Evolutionary conservation across 2,797 vertebrate species (phyloP).

Genomic region (Peromyscus melanophrys): DNA sequence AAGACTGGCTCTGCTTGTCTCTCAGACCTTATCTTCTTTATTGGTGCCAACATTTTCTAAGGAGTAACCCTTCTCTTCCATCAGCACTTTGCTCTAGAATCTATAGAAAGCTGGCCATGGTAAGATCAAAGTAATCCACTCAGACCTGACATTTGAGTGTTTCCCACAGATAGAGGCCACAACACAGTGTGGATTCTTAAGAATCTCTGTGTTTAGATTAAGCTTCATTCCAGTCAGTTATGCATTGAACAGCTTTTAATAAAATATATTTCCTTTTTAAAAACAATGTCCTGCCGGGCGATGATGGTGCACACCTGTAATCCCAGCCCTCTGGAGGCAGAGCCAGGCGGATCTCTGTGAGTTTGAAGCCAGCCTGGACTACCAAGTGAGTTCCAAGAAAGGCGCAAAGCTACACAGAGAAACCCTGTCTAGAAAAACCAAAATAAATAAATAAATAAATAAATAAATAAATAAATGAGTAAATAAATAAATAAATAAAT

Average conservation of each 20-base stretch:
- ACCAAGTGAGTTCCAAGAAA: too few species aligned
- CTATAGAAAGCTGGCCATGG: not conserved
- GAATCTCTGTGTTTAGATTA: conserved; percentile 33
- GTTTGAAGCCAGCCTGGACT: too few species aligned
- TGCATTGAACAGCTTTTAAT: conserved; percentile 7
- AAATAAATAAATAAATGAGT: too few species aligned
- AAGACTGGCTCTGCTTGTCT: not conserved
- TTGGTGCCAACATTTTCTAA: not conserved
- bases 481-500: not conserved
- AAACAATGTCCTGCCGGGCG: not conserved
- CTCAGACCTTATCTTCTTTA: not conserved
- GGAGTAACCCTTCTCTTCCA: too few species aligned
- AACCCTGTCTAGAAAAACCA: too few species aligned
- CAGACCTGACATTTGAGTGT: not conserved
- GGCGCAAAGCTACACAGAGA: too few species aligned
- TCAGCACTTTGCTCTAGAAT: not conserved
- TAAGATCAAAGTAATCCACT: too few species aligned
- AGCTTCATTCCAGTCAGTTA: conserved; percentile 20
- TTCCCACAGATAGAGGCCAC: not conserved
- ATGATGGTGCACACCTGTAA: rapidly evolving
- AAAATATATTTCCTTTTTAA: not conserved
- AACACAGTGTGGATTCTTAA: not conserved
- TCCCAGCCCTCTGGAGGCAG: too few species aligned
- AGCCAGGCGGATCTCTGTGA: too few species aligned
- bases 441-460: too few species aligned